These are phyloP conservation scores for Zapus hudsonius DNA, from an alignment of 2,113 vertebrate species.

Conservation along the genomic window DNA sequence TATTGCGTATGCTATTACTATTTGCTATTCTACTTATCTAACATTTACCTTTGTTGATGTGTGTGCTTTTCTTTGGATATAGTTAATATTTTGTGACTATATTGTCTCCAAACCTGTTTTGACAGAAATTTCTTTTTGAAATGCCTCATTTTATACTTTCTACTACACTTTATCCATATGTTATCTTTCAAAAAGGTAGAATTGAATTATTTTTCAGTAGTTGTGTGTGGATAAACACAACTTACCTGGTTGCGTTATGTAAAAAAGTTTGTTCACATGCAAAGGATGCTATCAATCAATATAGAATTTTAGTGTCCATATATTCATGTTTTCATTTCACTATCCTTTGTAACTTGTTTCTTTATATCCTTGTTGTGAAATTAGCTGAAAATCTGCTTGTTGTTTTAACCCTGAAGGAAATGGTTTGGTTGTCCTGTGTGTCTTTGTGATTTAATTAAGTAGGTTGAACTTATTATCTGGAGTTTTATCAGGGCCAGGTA, in stretches of 20 bases:
- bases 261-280: background rate
- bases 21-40: background rate
- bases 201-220: too few relatives aligned
- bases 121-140: background rate
- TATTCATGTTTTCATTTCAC: background rate
- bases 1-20: background rate
- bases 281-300: accelerated
- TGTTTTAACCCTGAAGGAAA: background rate
- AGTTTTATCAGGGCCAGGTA: background rate
- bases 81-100: background rate
- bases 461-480: background rate
- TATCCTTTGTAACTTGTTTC: background rate
- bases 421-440: background rate
- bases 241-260: background rate
- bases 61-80: background rate
- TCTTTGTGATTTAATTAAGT: background rate
- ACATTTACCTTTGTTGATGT: background rate
- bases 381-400: background rate
- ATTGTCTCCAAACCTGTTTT: background rate
- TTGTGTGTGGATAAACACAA: background rate
- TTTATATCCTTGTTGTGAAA: background rate
- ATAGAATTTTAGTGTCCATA: background rate
- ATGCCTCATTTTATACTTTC: background rate
- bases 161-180: background rate
- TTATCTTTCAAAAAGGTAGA: too few relatives aligned